Evolutionary conservation across 2,888 invertebrate genomes (phyloP).

Genomic region (Marronus borbonicus): DNA sequence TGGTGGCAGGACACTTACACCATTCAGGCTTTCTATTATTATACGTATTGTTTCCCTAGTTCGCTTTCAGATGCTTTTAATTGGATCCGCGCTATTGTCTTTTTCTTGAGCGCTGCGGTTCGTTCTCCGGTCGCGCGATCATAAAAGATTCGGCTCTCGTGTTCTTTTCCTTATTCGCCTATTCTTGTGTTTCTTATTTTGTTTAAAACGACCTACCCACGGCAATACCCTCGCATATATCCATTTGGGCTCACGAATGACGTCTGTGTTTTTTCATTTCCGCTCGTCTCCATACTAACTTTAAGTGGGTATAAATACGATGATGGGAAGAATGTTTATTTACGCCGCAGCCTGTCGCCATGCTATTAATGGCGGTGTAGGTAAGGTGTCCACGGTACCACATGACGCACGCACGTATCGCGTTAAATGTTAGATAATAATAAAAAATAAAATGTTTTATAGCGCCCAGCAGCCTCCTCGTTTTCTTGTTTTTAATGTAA

Average conservation of each 20-base stretch:
- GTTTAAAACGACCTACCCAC: neutral
- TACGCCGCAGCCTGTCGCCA: too few species aligned
- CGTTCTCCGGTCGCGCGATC: slow-evolving; percentile 3
- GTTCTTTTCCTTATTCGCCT: neutral
- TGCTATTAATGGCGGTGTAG: neutral
- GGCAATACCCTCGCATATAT: slow-evolving; percentile 5
- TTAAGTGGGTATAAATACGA: neutral
- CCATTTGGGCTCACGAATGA: slow-evolving; percentile 5
- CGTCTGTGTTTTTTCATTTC: neutral
- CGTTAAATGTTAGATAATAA: too few species aligned
- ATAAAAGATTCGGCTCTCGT: slow-evolving; percentile 5
- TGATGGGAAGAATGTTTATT: neutral
- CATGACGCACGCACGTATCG: too few species aligned
- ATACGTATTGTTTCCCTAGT: slow-evolving; percentile 38
- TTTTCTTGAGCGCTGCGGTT: slow-evolving; percentile 20
- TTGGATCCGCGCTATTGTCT: slow-evolving; percentile 42
- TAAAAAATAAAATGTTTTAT: too few species aligned
- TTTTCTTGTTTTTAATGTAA: too few species aligned
- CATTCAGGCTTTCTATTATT: slow-evolving; percentile 38
- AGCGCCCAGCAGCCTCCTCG: too few species aligned
- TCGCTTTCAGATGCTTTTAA: slow-evolving; percentile 42
- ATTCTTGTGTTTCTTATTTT: neutral
- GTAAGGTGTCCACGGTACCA: neutral
- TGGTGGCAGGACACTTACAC: neutral
- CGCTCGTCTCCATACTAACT: neutral